phyloP scores from a whole-genome alignment of 2,888 invertebrate genomes.

The Didymodactylos carnosus region DNA sequence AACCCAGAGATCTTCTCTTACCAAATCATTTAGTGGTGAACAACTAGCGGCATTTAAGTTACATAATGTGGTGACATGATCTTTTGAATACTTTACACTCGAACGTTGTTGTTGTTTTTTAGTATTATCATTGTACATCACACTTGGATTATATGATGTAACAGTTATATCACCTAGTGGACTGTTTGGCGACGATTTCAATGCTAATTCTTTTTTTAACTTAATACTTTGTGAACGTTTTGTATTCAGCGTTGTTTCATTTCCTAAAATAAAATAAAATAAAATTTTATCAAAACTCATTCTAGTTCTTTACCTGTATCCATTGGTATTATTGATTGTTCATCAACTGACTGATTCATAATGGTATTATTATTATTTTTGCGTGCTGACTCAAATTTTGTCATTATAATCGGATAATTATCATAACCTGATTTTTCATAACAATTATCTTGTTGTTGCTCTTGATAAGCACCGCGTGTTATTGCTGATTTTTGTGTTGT shows the following conservation, averaged over 20 bases:
- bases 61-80: background rate
- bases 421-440: background rate
- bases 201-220: background rate
- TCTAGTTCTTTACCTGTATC: too few species aligned
- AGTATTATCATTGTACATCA: background rate
- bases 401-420: background rate
- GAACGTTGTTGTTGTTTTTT: background rate
- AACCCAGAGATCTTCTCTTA: background rate
- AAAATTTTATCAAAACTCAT: too few species aligned
- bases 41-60: background rate
- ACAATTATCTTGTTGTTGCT: background rate
- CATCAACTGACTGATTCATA: too few species aligned
- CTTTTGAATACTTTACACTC: background rate
- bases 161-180: background rate
- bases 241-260: slow-evolving; percentile 15
- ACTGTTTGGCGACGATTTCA: too few species aligned
- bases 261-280: too few species aligned
- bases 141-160: background rate
- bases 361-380: background rate
- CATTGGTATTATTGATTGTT: too few species aligned
- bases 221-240: background rate
- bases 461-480: background rate
- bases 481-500: background rate
- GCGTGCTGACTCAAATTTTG: too few species aligned
- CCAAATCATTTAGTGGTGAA: background rate